Percentiles rank a stretch among this genome's conserved stretches.
Evolutionary conservation across 1,140 invertebrate species (phyloP).

Genomic region (Aphaenogaster rudis): DNA sequence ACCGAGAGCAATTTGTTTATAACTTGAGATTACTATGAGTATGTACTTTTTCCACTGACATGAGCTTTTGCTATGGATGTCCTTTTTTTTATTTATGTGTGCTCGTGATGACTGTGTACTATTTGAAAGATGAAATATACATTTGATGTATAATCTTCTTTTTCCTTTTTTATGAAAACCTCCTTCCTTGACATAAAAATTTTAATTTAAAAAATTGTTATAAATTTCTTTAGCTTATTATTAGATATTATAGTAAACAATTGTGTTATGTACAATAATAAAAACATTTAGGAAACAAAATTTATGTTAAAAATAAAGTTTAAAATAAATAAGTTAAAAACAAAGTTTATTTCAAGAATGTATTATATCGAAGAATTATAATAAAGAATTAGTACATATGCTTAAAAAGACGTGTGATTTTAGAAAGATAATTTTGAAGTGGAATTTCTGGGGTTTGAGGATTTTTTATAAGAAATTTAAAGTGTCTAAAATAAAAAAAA

Average conservation of each 20-base stretch:
- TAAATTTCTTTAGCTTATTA: background rate
- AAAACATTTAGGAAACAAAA: background rate
- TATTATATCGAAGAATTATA: background rate
- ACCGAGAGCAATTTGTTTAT: background rate
- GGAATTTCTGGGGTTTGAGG: background rate
- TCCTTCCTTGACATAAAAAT: background rate
- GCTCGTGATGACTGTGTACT: slow-evolving; percentile 53
- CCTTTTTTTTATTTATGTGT: slow-evolving; percentile 52
- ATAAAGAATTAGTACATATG: background rate
- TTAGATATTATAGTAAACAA: slow-evolving; percentile 6
- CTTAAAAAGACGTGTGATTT: background rate
- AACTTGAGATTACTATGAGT: slow-evolving; percentile 17
- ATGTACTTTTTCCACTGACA: slow-evolving; percentile 1
- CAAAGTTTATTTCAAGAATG: background rate
- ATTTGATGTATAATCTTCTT: slow-evolving; percentile 48
- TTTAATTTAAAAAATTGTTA: background rate
- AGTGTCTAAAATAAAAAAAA: background rate
- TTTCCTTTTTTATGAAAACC: background rate
- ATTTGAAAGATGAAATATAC: slow-evolving; percentile 54
- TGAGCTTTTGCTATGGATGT: slow-evolving; percentile 45
- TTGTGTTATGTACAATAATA: background rate
- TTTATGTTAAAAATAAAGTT: background rate
- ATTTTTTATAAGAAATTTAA: background rate
- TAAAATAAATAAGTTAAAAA: background rate
- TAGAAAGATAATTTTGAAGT: background rate